Percentiles rank a stretch among this genome's conserved stretches.
Evolutionary conservation across 2,888 invertebrate species (phyloP).

Genomic region (Hyles lineata): DNA sequence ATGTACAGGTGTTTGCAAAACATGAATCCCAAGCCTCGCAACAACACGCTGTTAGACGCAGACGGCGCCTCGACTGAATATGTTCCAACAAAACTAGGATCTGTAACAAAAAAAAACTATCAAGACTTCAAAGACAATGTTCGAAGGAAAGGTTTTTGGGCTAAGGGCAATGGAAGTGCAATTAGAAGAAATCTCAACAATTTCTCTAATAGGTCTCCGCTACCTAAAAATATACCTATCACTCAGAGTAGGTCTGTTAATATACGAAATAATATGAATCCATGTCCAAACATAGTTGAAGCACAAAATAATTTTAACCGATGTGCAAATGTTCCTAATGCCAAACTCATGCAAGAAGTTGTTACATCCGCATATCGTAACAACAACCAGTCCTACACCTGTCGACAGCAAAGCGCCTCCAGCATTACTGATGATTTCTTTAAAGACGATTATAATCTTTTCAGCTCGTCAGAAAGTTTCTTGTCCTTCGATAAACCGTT

Average conservation of each 20-base stretch:
- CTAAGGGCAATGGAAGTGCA: slow-evolving; percentile 72
- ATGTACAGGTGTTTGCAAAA: slow-evolving; percentile 75
- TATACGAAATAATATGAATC: background rate
- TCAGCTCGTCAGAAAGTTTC: slow-evolving; percentile 49
- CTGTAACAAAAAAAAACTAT: slow-evolving; percentile 75
- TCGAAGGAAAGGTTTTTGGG: slow-evolving; percentile 76
- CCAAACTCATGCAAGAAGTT: background rate
- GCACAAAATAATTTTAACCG: slow-evolving; percentile 9
- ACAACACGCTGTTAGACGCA: slow-evolving; percentile 52
- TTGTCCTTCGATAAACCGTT: slow-evolving; percentile 57
- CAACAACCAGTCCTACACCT: slow-evolving; percentile 9
- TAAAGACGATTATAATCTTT: slow-evolving; percentile 56
- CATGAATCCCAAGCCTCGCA: slow-evolving; percentile 63
- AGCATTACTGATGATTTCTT: slow-evolving; percentile 52
- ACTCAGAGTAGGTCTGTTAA: background rate
- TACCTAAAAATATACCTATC: background rate
- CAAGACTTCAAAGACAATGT: slow-evolving; percentile 80
- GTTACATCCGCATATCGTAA: background rate
- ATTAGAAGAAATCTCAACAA: slow-evolving; percentile 47
- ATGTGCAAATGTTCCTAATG: background rate
- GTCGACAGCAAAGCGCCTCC: background rate
- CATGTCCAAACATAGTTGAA: background rate
- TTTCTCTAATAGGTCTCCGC: background rate
- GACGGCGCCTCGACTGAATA: slow-evolving; percentile 77
- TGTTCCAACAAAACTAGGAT: slow-evolving; percentile 76